These are phyloP conservation scores for Heliconius ismenius DNA, from an alignment of 2,888 invertebrate genomes.

Conservation along the genomic window DNA sequence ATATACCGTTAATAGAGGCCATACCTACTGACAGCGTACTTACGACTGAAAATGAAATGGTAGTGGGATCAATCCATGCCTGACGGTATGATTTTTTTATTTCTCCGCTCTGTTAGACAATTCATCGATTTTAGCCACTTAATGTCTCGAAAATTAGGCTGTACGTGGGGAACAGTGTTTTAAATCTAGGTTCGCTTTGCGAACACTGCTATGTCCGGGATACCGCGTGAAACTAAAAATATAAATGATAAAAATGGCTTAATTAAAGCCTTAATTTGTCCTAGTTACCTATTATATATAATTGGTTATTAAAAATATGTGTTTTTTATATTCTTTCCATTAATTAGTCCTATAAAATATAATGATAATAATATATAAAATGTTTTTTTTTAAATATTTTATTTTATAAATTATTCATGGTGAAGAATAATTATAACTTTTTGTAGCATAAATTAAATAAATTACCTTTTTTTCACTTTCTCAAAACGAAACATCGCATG, in stretches of 20 bases:
- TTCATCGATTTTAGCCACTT: too few relatives aligned
- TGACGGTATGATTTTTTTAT: too few relatives aligned
- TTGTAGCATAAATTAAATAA: not conserved
- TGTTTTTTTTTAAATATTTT: not conserved
- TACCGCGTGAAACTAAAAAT: not conserved
- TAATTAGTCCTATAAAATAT: not conserved
- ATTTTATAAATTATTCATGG: not conserved
- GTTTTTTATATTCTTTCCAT: not conserved
- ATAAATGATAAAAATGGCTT: not conserved
- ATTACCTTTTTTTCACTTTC: too few relatives aligned
- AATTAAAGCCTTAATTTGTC: not conserved
- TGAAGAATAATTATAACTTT: not conserved
- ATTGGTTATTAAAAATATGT: not conserved
- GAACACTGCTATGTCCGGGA: not conserved
- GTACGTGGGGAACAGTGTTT: not conserved
- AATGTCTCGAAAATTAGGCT: too few relatives aligned
- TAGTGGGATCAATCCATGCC: too few relatives aligned
- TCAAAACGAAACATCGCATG: too few relatives aligned
- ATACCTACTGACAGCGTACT: too few relatives aligned
- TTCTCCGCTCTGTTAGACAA: too few relatives aligned
- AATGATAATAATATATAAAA: not conserved
- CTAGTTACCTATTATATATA: not conserved
- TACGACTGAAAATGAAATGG: too few relatives aligned
- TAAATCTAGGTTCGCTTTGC: not conserved
- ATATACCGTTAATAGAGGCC: too few relatives aligned